Base-by-base conservation (phyloP, 2,888 invertebrate genomes). In the Dasypogon diadema region DNA sequence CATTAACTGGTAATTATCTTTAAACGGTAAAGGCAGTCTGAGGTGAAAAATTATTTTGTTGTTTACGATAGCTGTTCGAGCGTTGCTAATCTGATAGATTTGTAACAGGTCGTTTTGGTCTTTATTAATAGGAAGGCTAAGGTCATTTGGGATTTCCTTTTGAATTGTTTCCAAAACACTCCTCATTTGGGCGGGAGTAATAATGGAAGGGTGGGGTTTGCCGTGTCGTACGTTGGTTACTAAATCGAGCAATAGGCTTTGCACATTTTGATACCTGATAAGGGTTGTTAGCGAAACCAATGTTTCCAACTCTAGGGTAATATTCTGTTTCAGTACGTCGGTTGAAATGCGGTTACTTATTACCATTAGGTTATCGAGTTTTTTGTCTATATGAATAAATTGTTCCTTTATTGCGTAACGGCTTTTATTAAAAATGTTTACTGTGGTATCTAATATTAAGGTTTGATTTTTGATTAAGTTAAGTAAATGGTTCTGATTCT, bases 381-480 rank as follows among this genome's bases (percentile, higher is more conserved):
- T 56, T 2, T 22, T 56, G 14, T 56, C 24, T n/a, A 24, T 1
- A 1, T 56, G 2, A n/a, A 24, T 22, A 2, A 56, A 56, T 56
- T 56, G 56, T 22, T 26, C 2, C 4, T 56, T 26, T 6, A 24
- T 10, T 2, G 10, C 26, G n/a, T 56, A n/a, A 8, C 56, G 56
- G 4, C 78, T 75, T 60, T 75, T 51, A 60, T 80, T 79, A 30
- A 79, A 80, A 30, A 77, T 80, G 12, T 73, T 65, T 2, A 79
- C 78, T 14, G 80, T 77, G 12, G 77, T 68, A 48, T 75, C 54
- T 2, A 80, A 51, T 10, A 80, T 75, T 46, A 77, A 76, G 12
- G 77, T 75, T 75, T 80, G 80, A 54, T 78, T 56, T 75, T 79
- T 77, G 37, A 79, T 46, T 70, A 80, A 51, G 24, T 76, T 58